Evolutionary conservation across 64 coral and sea anemone genomes (phyloP).

Genomic region (Montipora capricornis): DNA sequence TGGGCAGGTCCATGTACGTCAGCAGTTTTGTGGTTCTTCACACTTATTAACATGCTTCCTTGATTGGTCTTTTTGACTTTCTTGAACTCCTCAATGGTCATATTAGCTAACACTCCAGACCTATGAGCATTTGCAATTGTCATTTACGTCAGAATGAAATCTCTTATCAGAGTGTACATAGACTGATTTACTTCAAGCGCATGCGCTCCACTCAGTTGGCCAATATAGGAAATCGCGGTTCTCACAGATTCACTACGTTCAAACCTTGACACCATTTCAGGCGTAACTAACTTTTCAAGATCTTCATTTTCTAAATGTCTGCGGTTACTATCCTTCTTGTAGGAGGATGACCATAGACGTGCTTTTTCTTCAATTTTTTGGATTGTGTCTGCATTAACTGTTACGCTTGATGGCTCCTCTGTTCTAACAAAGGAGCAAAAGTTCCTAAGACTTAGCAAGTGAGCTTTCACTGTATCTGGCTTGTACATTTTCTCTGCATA

Average conservation of each 20-base stretch:
- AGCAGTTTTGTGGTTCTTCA: background rate
- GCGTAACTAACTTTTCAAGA: background rate
- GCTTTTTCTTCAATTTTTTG: background rate
- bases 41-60: background rate
- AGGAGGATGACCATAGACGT: background rate
- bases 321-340: background rate
- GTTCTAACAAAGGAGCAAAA: background rate
- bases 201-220: background rate
- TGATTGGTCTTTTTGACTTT: constrained; percentile 4
- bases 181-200: background rate
- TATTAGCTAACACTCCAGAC: background rate
- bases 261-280: background rate
- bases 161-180: too few species aligned
- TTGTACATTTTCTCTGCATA: background rate
- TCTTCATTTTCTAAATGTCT: background rate
- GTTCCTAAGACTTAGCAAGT: background rate
- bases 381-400: background rate
- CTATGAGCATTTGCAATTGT: constrained; percentile 1
- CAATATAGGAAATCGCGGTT: background rate
- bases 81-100: background rate
- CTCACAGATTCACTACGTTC: background rate
- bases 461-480: background rate
- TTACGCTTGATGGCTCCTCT: background rate
- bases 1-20: background rate
- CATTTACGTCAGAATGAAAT: background rate